These are phyloP conservation scores for Ricordea florida DNA, from an alignment of 92 coral and sea anemone species.

Conservation along the genomic window DNA sequence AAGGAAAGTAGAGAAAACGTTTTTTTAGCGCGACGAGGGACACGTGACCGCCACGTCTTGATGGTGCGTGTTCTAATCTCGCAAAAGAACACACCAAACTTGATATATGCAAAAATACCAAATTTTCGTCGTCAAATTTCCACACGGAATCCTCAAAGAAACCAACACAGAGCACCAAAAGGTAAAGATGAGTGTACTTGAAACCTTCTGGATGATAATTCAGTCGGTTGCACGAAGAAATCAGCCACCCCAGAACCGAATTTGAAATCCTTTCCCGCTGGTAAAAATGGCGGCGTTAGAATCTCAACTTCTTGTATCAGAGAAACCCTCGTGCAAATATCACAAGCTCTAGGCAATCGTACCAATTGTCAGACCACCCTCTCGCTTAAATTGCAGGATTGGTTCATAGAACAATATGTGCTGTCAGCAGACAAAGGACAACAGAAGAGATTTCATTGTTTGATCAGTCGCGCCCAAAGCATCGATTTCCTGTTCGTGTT, in stretches of 20 bases:
- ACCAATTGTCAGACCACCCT: constrained; percentile 92
- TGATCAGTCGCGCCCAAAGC: constrained; percentile 33
- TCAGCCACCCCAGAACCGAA: constrained; percentile 66
- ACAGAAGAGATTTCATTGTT: constrained; percentile 63
- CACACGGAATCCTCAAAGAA: constrained; percentile 20
- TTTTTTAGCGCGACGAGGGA: constrained; percentile 90
- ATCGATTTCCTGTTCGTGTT: constrained; percentile 20
- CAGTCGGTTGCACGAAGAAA: constrained; percentile 30
- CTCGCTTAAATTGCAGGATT: constrained; percentile 67
- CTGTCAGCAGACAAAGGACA: constrained; percentile 68
- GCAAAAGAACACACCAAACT: constrained; percentile 98
- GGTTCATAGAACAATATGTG: constrained; percentile 71
- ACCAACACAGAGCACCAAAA: constrained; percentile 8
- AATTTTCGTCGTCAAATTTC: constrained; percentile 66
- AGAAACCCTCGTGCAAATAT: constrained; percentile 91
- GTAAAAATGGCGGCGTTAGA: constrained; percentile 95
- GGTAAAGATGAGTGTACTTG: constrained; percentile 62
- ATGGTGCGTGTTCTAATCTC: constrained; percentile 99
- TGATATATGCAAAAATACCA: constrained; percentile 95
- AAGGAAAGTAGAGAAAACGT: constrained; percentile 77
- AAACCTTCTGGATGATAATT: constrained; percentile 63
- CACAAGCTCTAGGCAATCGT: constrained; percentile 82
- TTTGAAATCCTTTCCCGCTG: constrained; percentile 71
- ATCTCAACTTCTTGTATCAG: constrained; percentile 88
- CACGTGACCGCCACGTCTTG: constrained; percentile 99